A percentile compares a stretch with the other conserved stretches of the same genome.
Conservation (phyloP, 2,797 vertebrate species). For the Cynodonichthys magdalenae region DNA sequence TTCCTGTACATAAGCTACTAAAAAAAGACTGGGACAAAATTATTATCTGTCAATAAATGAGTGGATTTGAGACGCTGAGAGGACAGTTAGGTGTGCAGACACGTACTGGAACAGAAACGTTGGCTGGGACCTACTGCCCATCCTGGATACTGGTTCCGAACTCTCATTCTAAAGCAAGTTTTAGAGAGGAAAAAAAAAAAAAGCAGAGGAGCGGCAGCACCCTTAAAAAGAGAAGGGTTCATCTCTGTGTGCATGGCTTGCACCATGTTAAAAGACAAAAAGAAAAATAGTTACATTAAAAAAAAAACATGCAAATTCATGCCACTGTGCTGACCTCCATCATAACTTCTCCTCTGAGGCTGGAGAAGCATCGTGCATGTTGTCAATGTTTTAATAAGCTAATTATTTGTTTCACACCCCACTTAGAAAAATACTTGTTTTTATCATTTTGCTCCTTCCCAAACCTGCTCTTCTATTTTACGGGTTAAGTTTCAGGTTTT, state of each 20-base stretch:
- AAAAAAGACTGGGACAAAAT: slow-evolving; percentile 56
- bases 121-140: slow-evolving; percentile 32
- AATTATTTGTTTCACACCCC: slow-evolving; percentile 67
- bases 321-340: slow-evolving; percentile 40
- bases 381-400: slow-evolving; percentile 80
- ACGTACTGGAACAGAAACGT: slow-evolving; percentile 28
- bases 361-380: slow-evolving; percentile 80
- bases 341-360: slow-evolving; percentile 46
- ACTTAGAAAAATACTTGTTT: slow-evolving; percentile 45
- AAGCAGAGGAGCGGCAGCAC: slow-evolving; percentile 28
- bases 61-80: slow-evolving; percentile 44
- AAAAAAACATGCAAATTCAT: slow-evolving; percentile 30
- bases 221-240: slow-evolving; percentile 30
- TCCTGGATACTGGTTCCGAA: slow-evolving; percentile 53
- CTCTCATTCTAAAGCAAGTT: slow-evolving; percentile 47
- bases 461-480: slow-evolving; percentile 60
- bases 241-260: slow-evolving; percentile 23
- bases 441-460: slow-evolving; percentile 55
- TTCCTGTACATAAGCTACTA: slow-evolving; percentile 78
- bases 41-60: neutral
- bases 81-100: slow-evolving; percentile 40
- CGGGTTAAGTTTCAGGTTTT: slow-evolving; percentile 20
- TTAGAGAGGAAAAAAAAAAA: slow-evolving; percentile 13
- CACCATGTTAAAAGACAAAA: slow-evolving; percentile 40
- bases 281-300: neutral